These are phyloP conservation scores for Mirza zaza DNA, from an alignment of 2,113 vertebrate genomes.

Conservation along the genomic window DNA sequence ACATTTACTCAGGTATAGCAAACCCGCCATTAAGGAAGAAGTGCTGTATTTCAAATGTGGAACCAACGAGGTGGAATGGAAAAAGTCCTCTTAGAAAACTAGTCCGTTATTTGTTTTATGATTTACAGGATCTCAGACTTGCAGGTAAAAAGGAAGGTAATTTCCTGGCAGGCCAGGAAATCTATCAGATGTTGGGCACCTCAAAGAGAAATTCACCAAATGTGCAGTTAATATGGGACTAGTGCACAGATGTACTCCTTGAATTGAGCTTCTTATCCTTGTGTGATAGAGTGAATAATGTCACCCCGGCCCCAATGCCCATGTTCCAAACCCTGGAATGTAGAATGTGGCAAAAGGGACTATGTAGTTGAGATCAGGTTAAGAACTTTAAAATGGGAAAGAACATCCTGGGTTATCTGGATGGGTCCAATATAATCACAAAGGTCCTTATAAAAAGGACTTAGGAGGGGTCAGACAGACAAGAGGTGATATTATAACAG, in stretches of 20 bases:
- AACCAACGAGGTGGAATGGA: background rate
- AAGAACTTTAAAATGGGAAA: background rate
- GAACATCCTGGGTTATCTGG: background rate
- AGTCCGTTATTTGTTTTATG: background rate
- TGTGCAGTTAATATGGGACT: background rate
- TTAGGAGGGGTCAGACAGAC: background rate
- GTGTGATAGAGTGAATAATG: background rate
- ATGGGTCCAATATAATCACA: background rate
- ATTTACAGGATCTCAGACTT: background rate
- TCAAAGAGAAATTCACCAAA: background rate
- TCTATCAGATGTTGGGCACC: background rate
- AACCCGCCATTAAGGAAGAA: background rate
- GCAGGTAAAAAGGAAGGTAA: background rate
- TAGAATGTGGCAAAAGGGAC: background rate
- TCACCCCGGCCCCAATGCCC: fast-evolving
- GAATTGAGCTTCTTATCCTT: background rate
- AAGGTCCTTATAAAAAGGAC: background rate
- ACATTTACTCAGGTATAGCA: background rate
- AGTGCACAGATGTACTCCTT: background rate
- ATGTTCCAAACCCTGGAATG: background rate
- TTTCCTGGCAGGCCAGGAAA: background rate
- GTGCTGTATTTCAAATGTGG: background rate
- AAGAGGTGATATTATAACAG: background rate
- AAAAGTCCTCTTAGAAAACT: background rate
- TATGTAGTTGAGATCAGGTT: background rate